Conservation (phyloP, 1,140 invertebrate species). For the Caenorhabditis brenneri region DNA sequence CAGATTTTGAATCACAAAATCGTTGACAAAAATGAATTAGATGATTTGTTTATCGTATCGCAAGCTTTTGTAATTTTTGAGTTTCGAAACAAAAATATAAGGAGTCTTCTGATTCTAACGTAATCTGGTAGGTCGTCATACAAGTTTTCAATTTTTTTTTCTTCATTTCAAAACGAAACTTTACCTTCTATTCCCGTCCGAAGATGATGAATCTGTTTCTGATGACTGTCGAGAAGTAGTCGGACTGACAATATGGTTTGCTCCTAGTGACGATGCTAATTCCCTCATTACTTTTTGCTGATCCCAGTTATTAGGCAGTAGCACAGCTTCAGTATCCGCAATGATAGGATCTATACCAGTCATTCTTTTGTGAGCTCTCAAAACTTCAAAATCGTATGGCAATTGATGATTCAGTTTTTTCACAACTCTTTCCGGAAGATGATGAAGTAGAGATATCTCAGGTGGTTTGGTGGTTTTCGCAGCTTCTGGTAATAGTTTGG, state of each 20-base stretch:
- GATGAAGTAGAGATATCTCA: background rate
- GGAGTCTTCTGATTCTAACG: too few species aligned
- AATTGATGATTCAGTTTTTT: background rate
- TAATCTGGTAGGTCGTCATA: background rate
- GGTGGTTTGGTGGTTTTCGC: background rate
- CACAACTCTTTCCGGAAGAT: background rate
- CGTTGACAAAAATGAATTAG: too few species aligned
- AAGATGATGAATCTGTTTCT: conserved; percentile 16
- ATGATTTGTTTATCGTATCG: too few species aligned
- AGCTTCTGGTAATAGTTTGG: too few species aligned
- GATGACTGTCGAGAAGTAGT: conserved; percentile 2
- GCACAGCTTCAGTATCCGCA: background rate
- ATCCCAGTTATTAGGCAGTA: background rate
- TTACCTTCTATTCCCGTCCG: conserved; percentile 5
- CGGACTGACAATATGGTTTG: background rate
- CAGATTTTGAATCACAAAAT: too few species aligned
- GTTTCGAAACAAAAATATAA: too few species aligned
- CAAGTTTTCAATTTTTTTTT: background rate
- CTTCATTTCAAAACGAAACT: background rate
- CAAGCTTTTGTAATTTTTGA: too few species aligned
- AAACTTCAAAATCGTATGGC: background rate
- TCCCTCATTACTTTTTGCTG: background rate
- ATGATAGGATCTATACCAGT: background rate
- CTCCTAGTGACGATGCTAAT: background rate
- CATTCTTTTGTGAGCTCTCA: background rate